Evolutionary conservation across 2,888 invertebrate genomes (phyloP).

Genomic region (Acanthosepion lycidas): DNA sequence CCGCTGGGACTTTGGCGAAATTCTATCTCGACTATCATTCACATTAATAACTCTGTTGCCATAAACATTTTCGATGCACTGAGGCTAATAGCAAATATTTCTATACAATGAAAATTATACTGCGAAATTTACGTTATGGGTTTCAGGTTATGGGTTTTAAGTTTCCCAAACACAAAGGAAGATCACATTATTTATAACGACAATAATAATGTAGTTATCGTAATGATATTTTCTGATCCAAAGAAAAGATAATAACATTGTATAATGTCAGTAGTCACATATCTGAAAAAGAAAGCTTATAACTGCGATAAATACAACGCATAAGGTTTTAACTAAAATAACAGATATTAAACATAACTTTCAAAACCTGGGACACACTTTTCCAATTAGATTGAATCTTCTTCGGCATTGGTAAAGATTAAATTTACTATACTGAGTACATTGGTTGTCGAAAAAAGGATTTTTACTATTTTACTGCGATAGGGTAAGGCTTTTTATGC

Average conservation of each 20-base stretch:
- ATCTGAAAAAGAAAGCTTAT: not conserved
- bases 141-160: not conserved
- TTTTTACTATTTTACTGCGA: no score
- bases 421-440: no score
- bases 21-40: not conserved
- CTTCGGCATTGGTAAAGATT: no score
- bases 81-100: conserved; percentile 2
- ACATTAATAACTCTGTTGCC: not conserved
- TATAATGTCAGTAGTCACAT: not conserved
- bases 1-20: not conserved
- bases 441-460: no score
- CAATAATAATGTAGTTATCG: not conserved
- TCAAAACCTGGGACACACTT: no score
- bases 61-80: not conserved
- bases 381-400: no score
- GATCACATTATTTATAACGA: not conserved
- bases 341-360: no score
- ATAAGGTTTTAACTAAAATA: no score
- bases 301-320: no score
- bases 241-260: not conserved
- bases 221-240: not conserved
- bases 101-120: not conserved
- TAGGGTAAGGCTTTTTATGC: no score
- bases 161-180: not conserved
- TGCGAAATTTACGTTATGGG: not conserved